These are phyloP conservation scores for Telmatochromis sp. DNA, from an alignment of 2,113 vertebrate species.

Conservation along the genomic window DNA sequence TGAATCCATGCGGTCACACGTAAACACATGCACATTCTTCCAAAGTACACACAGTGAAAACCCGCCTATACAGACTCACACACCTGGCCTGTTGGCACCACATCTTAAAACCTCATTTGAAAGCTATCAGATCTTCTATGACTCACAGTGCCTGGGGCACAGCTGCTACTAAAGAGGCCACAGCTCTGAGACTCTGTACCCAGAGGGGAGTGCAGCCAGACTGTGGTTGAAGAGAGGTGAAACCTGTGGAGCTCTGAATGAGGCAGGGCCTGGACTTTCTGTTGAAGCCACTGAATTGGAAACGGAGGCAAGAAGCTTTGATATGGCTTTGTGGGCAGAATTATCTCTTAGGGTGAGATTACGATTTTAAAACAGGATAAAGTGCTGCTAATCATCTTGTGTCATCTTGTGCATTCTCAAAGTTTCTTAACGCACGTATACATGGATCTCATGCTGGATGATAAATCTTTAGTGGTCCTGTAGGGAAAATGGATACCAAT, in stretches of 20 bases:
- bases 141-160: constrained; percentile 24
- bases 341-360: constrained; percentile 42
- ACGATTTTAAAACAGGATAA: constrained; percentile 14
- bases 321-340: constrained; percentile 27
- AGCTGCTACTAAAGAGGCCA: constrained; percentile 20
- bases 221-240: constrained; percentile 9
- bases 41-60: constrained; percentile 21
- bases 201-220: not conserved
- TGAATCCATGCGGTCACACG: not conserved
- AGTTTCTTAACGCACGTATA: not conserved
- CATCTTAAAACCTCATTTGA: constrained; percentile 47
- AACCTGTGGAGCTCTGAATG: not conserved
- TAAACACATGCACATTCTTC: constrained; percentile 22
- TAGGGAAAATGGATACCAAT: not conserved
- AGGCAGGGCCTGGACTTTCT: not conserved
- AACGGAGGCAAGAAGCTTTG: constrained; percentile 18
- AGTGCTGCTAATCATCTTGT: constrained; percentile 12
- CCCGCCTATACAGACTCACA: not conserved
- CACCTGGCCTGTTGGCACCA: constrained; percentile 45
- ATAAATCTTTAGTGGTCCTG: not conserved
- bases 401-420: not conserved
- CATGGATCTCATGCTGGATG: not conserved
- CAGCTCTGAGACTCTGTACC: not conserved
- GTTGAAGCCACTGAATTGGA: constrained; percentile 10
- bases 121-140: constrained; percentile 37